phyloP scores from a whole-genome alignment of 2,797 vertebrate species.

The Sebastes steindachneri region DNA sequence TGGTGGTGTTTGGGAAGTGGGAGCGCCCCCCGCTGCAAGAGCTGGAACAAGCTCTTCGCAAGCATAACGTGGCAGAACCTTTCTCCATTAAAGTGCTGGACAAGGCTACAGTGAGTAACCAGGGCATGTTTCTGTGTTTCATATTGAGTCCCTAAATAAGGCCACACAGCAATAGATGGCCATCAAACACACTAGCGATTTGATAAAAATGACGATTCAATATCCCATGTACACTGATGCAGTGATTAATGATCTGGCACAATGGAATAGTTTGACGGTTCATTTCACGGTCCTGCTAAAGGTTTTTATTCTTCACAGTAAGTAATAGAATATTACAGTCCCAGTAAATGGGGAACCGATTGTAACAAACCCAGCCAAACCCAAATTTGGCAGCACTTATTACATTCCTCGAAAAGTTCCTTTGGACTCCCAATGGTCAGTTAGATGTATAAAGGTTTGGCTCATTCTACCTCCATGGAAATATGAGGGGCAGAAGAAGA shows the following conservation, averaged over 20 bases:
- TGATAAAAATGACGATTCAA: neutral
- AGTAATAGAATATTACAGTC: neutral
- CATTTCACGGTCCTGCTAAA: neutral
- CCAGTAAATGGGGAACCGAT: conserved; percentile 1
- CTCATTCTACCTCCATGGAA: conserved; percentile 15
- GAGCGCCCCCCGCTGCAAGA: conserved; percentile 93
- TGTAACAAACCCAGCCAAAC: conserved; percentile 16
- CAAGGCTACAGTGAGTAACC: conserved; percentile 93
- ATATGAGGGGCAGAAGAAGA: neutral
- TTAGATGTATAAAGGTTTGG: conserved; percentile 21
- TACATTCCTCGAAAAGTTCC: conserved; percentile 4
- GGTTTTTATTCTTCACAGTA: neutral
- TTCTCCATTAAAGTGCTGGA: conserved; percentile 98
- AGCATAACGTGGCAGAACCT: conserved; percentile 93
- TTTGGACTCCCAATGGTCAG: conserved; percentile 8
- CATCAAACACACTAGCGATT: neutral
- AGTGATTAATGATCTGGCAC: neutral
- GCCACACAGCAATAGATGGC: neutral
- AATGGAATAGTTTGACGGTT: neutral
- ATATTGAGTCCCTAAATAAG: neutral
- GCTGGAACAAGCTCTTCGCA: conserved; percentile 94
- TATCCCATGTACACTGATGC: neutral
- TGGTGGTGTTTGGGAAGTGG: conserved; percentile 99
- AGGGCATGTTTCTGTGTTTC: neutral
- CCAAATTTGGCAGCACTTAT: conserved; percentile 25